Evolutionary conservation across 2,888 invertebrate genomes (phyloP).

Genomic region (Lithophane ornitopus): DNA sequence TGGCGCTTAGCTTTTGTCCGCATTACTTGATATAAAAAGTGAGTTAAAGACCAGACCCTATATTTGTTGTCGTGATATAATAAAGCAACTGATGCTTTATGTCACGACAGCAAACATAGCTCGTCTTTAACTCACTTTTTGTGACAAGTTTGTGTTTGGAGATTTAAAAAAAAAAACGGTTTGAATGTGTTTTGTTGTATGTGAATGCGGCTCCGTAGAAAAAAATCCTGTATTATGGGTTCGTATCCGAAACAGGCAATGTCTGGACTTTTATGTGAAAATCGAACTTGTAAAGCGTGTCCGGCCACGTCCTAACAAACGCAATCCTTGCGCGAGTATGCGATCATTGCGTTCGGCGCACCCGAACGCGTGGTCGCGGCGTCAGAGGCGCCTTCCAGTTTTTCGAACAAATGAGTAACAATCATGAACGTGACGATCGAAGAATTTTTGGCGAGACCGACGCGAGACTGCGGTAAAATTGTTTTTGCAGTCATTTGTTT

Average conservation of each 20-base stretch:
- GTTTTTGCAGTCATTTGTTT: background rate
- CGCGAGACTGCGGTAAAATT: background rate
- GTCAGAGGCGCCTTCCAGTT: background rate
- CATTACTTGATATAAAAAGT: conserved; percentile 16
- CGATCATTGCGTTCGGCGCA: background rate
- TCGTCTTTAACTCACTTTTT: no score
- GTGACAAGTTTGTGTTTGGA: no score
- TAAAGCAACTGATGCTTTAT: no score
- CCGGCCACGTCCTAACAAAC: background rate
- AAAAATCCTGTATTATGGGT: no score
- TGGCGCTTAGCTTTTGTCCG: conserved; percentile 29
- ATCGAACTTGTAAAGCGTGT: background rate
- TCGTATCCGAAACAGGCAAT: background rate
- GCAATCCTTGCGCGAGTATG: background rate
- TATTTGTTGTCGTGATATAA: background rate
- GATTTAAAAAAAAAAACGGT: background rate
- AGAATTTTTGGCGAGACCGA: background rate
- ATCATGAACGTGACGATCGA: background rate
- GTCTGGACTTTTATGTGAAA: background rate
- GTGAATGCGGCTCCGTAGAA: background rate
- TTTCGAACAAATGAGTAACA: background rate
- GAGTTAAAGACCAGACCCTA: background rate
- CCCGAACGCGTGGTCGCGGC: background rate
- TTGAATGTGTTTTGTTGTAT: background rate
- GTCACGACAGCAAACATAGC: no score